Evolutionary conservation across 1,140 invertebrate species (phyloP).

Genomic region (Nylanderia fulva): DNA sequence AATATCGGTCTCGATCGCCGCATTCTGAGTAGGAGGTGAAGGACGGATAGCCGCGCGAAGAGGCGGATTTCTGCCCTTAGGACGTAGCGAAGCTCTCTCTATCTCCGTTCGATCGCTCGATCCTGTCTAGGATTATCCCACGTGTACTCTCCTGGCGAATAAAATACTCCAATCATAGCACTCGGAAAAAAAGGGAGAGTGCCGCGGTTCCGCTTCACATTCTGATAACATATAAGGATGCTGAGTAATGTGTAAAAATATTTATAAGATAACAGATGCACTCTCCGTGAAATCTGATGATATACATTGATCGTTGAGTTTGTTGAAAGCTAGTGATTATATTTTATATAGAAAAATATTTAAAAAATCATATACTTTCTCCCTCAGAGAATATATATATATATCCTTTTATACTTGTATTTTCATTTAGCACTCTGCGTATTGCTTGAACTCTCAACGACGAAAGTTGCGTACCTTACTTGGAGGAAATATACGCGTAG

Average conservation of each 20-base stretch:
- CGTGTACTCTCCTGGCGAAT: conserved; percentile 23
- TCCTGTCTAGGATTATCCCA: conserved; percentile 24
- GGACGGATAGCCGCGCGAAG: conserved; percentile 20
- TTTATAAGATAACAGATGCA: not conserved
- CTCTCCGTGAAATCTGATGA: not conserved
- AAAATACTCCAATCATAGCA: conserved; percentile 51
- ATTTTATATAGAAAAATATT: not conserved
- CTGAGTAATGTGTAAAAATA: not conserved
- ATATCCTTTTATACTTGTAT: not conserved
- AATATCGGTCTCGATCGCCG: conserved; percentile 64
- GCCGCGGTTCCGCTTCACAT: no score
- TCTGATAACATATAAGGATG: not conserved
- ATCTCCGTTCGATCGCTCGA: conserved; percentile 55
- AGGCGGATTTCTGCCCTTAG: conserved; percentile 46
- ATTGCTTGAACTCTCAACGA: not conserved
- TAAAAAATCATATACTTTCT: not conserved
- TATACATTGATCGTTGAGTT: not conserved
- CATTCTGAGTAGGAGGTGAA: conserved; percentile 24
- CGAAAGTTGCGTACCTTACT: not conserved
- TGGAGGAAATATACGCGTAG: not conserved
- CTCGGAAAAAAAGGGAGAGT: not conserved
- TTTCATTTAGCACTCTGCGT: not conserved
- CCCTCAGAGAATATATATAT: not conserved
- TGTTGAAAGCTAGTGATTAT: not conserved
- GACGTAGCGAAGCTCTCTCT: conserved; percentile 15